Conservation (phyloP, 2,888 invertebrate species). For the Isoperla grammatica region DNA sequence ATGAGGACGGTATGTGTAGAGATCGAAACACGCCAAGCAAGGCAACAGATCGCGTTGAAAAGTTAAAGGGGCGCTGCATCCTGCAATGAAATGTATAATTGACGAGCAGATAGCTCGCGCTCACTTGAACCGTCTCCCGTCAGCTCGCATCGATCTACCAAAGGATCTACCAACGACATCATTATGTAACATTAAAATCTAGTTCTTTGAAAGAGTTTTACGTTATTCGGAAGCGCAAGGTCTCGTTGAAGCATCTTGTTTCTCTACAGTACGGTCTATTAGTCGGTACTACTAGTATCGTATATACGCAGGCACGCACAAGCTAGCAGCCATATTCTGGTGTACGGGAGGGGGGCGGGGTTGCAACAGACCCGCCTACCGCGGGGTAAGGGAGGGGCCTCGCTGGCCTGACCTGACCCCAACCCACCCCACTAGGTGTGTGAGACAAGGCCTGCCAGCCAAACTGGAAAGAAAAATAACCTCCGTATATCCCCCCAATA, state of each 20-base stretch:
- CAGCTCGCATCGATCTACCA: conserved; percentile 4
- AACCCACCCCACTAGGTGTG: conserved; percentile 5
- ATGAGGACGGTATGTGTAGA: background rate
- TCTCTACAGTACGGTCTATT: background rate
- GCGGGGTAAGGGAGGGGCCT: conserved; percentile 21
- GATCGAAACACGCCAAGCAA: too few species aligned
- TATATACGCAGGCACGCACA: background rate
- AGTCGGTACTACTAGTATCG: background rate
- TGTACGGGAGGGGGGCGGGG: conserved; percentile 20
- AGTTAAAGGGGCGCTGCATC: too few species aligned
- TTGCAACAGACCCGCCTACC: conserved; percentile 25
- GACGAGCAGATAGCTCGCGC: too few species aligned
- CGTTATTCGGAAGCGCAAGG: conserved; percentile 5
- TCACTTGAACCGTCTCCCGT: too few species aligned
- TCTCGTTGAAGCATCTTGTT: background rate
- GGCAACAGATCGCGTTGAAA: too few species aligned
- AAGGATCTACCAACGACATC: conserved; percentile 13
- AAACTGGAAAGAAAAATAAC: background rate
- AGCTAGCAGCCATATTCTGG: conserved; percentile 29
- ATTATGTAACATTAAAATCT: conserved; percentile 14
- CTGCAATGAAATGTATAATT: too few species aligned
- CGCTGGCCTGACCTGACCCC: conserved; percentile 7
- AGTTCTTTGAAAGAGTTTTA: background rate
- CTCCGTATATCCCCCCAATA: background rate
- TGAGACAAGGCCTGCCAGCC: conserved; percentile 9